Evolutionary conservation across 2,888 invertebrate genomes (phyloP).

Genomic region (Agonopterix heracliana): DNA sequence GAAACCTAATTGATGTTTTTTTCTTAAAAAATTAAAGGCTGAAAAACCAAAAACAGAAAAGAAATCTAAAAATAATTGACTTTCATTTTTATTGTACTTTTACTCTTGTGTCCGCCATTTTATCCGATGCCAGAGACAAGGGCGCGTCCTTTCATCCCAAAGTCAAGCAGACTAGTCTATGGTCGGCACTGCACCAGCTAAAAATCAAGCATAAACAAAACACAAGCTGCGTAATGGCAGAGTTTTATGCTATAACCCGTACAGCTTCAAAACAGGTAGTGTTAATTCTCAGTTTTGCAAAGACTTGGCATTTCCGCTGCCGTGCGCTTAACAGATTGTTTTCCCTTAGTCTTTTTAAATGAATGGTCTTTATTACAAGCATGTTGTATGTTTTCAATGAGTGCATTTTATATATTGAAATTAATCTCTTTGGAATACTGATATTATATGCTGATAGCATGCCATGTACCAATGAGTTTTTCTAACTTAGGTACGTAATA

Average conservation of each 20-base stretch:
- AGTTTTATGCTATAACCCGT: slow-evolving; percentile 7
- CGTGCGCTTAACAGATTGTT: no score
- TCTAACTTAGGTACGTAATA: no score
- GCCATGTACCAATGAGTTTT: no score
- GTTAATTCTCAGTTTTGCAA: no score
- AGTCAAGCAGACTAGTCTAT: slow-evolving; percentile 19
- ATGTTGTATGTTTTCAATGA: no score
- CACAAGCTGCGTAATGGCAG: slow-evolving; percentile 52
- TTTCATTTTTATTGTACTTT: slow-evolving; percentile 35
- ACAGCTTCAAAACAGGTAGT: background rate
- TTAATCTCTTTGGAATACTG: no score
- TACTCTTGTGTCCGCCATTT: slow-evolving; percentile 15
- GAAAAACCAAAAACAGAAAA: slow-evolving; percentile 10
- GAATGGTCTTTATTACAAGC: no score
- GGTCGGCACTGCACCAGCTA: slow-evolving; percentile 30
- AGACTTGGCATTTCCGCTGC: no score
- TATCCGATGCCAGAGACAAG: slow-evolving; percentile 18
- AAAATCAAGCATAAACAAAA: slow-evolving; percentile 51
- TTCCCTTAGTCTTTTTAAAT: no score
- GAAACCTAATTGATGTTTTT: no score
- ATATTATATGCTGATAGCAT: no score
- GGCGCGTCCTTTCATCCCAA: slow-evolving; percentile 7
- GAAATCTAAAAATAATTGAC: slow-evolving; percentile 19
- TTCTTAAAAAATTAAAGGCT: background rate
- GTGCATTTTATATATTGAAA: no score